These are phyloP conservation scores for Planococcus citri DNA, from an alignment of 1,140 invertebrate species.

Conservation along the genomic window DNA sequence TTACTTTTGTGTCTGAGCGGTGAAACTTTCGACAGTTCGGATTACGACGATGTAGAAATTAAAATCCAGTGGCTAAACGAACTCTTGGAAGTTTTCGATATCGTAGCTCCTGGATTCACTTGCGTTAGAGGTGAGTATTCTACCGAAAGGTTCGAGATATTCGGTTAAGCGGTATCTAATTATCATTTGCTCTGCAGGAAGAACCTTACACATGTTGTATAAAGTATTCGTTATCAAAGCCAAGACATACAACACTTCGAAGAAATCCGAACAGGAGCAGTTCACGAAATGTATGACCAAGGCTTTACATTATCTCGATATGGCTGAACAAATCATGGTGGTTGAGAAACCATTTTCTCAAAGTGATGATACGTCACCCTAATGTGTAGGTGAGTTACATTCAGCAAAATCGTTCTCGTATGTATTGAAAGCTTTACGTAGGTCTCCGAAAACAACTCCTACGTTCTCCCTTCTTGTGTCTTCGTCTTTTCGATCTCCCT, in stretches of 20 bases:
- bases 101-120: conserved; percentile 60
- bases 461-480: too few species aligned
- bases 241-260: background rate
- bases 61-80: conserved; percentile 59
- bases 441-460: too few species aligned
- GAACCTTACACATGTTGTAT: background rate
- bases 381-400: background rate
- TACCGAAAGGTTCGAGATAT: too few species aligned
- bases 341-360: conserved; percentile 2
- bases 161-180: background rate
- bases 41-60: conserved; percentile 55
- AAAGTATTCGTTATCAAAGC: conserved; percentile 1
- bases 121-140: conserved; percentile 48
- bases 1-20: conserved; percentile 27
- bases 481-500: too few species aligned
- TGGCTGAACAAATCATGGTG: conserved; percentile 9
- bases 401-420: too few species aligned
- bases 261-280: background rate
- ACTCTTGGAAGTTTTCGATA: conserved; percentile 50
- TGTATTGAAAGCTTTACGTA: too few species aligned
- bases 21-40: conserved; percentile 34
- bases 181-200: background rate
- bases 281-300: conserved; percentile 4
- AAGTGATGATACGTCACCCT: background rate
- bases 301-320: background rate